A percentile compares a stretch with the other conserved stretches of the same genome.
These are phyloP conservation scores for Sphaerophoria rueppellii DNA, from an alignment of 2,888 invertebrate genomes.

Conservation along the genomic window DNA sequence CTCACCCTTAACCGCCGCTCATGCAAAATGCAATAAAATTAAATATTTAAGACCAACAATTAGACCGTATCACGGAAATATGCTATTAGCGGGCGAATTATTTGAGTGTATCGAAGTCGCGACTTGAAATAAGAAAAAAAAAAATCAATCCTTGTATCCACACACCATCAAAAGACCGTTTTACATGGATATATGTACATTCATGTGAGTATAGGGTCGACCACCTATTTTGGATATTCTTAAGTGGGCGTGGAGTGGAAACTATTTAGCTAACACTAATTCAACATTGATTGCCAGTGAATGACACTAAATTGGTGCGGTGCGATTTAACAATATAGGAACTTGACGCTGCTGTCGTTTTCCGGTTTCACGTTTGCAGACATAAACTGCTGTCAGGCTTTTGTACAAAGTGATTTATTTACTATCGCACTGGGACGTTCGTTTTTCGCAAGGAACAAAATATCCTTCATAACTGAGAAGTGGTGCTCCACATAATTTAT, in stretches of 20 bases:
- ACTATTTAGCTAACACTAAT: constrained; percentile 70
- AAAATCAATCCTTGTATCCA: constrained; percentile 2
- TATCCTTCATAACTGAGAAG: no score
- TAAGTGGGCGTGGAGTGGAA: constrained; percentile 59
- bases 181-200: no score
- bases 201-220: not conserved
- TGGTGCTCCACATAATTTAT: no score
- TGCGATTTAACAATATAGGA: constrained; percentile 55
- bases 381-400: no score
- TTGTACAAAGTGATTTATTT: no score
- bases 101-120: constrained; percentile 40
- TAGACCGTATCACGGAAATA: constrained; percentile 71
- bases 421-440: no score
- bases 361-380: no score
- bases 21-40: constrained; percentile 69
- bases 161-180: not conserved
- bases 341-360: no score
- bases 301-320: constrained; percentile 61
- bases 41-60: constrained; percentile 71
- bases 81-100: constrained; percentile 69
- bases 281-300: constrained; percentile 64
- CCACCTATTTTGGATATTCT: constrained; percentile 10
- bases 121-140: not conserved
- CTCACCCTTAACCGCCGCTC: constrained; percentile 40
- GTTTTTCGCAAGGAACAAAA: no score